Percentiles rank a stretch among this genome's conserved stretches.
These are phyloP conservation scores for Circaetus gallicus DNA, from an alignment of 2,113 vertebrate species.

Conservation along the genomic window DNA sequence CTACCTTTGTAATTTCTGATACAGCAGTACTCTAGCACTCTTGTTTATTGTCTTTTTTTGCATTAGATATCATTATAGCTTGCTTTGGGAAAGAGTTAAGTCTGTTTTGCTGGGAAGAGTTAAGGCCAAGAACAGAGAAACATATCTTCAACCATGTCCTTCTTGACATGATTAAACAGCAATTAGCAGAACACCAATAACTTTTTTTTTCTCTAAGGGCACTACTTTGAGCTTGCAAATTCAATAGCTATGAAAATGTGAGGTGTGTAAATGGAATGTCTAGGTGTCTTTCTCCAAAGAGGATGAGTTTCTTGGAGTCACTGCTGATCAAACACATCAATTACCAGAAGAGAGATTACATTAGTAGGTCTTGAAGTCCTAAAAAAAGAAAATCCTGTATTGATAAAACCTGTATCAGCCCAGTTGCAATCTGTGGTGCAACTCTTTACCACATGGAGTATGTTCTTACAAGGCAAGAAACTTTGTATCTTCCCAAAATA, in stretches of 20 bases:
- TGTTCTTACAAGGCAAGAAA: not conserved
- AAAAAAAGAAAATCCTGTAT: not conserved
- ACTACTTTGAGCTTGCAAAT: not conserved
- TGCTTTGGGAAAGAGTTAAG: not conserved
- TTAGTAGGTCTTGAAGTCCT: not conserved
- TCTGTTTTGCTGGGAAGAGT: not conserved
- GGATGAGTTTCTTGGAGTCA: not conserved
- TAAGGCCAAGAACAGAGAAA: not conserved
- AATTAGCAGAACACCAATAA: not conserved
- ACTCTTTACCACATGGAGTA: not conserved
- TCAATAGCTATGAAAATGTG: not conserved
- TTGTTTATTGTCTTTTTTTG: not conserved
- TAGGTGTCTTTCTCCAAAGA: not conserved
- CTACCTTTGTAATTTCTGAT: not conserved
- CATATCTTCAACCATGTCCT: not conserved
- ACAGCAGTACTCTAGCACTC: not conserved
- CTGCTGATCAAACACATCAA: not conserved
- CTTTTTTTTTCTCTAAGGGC: not conserved
- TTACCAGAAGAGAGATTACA: not conserved
- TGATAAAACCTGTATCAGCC: not conserved
- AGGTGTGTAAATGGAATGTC: not conserved
- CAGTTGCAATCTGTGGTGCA: not conserved
- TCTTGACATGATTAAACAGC: not conserved
- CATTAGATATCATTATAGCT: not conserved
- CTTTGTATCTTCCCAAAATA: not conserved